Conservation (phyloP, 2,888 invertebrate genomes). For the Gastracanthus pulcherrimus region DNA sequence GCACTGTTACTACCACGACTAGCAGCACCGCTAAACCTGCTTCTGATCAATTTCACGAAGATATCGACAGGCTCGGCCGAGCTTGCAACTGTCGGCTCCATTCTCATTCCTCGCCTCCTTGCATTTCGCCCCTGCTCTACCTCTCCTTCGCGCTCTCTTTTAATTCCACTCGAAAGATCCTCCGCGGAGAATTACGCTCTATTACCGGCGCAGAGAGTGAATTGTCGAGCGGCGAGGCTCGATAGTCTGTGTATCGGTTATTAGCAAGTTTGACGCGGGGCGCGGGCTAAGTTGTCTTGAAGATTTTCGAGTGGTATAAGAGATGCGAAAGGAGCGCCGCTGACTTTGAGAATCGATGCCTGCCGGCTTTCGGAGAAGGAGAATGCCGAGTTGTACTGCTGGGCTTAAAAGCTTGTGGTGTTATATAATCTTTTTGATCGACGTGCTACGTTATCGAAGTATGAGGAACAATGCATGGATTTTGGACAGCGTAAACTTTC, state of each 20-base stretch:
- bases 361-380: not conserved
- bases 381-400: not conserved
- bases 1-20: no score
- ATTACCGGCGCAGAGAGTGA: not conserved
- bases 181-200: not conserved
- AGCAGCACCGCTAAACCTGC: not conserved
- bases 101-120: not conserved
- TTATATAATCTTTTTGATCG: not conserved
- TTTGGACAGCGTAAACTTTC: no score
- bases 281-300: constrained; percentile 2
- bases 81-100: not conserved
- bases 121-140: no score
- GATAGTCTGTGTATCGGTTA: not conserved
- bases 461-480: no score
- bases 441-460: no score
- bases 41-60: not conserved
- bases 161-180: not conserved
- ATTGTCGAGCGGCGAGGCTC: not conserved
- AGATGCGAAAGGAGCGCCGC: not conserved
- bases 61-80: not conserved
- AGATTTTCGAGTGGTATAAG: not conserved
- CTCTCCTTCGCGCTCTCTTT: not conserved
- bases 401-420: not conserved
- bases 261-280: constrained; percentile 23
- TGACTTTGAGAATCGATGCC: not conserved